Base-by-base conservation (phyloP, 2,888 invertebrate genomes). In the Strigamia crassipes region DNA sequence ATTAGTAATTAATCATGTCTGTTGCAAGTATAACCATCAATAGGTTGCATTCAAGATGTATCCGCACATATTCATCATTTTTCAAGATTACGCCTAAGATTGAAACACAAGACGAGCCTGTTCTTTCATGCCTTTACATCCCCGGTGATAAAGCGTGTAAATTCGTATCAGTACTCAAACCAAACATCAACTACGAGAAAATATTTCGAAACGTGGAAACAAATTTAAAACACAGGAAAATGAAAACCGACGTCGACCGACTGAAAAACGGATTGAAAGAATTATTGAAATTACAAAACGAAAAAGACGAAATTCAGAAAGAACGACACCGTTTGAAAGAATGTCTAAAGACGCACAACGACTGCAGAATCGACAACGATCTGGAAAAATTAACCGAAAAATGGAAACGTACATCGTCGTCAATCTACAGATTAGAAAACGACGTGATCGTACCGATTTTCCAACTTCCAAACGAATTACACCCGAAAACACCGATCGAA, bases 401-500 rank as follows among this genome's bases (percentile, higher is more conserved):
- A 23, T 61, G 18, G 46, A 46, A 61, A 18, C 18, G 8, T 23
- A 18, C 9, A 10, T 18, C 13, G 1, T 18, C 61, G 21, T n/a
- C 4, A 34, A 23, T 78, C 31, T 78, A 18, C 13, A 21, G 41
- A 79, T 13, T 56, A 4, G 80, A 80, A 38, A 56, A 80, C 10
- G 56, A 56, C 12, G 15, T 80, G 0, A 61, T 80, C 9, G 15
- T 80, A 27, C 27, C 51, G 51, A 56, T 61, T 34, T 80, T 80
- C 3, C 12, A 56, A 10, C 27, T 80, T 31, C 80, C 80, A 21
- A 80, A 80, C 31, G 27, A 31, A 27, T 15, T 61, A 5, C 80
- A 80, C 61, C 27, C 21, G 51, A 27, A 21, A 27, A 80, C 80
- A 56, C 80, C 80, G 18, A 18, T 18, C 13, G 61, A 51, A 13